Percentiles rank a stretch among this genome's conserved stretches.
These are phyloP conservation scores for Fratercula arctica DNA, from an alignment of 2,797 vertebrate genomes.

Conservation along the genomic window DNA sequence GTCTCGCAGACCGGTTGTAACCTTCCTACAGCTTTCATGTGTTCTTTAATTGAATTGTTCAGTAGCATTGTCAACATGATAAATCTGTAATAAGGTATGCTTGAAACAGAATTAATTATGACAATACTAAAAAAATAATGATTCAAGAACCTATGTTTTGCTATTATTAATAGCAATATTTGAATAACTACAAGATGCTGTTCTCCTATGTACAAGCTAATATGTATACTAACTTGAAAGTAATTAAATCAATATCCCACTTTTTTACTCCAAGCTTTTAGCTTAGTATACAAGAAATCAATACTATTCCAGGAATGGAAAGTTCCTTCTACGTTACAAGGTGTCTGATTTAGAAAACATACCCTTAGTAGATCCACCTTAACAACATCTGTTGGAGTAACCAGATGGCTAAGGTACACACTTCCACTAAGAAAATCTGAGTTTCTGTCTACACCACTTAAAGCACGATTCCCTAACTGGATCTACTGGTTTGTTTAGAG, in stretches of 20 bases:
- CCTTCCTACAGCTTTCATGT: neutral
- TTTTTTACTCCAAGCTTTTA: neutral
- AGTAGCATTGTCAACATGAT: neutral
- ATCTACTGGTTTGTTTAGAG: neutral
- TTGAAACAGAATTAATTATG: conserved; percentile 20
- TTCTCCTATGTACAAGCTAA: neutral
- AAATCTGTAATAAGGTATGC: neutral
- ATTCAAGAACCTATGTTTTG: neutral
- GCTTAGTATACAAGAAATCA: neutral
- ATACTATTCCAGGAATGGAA: neutral
- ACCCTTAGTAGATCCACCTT: neutral
- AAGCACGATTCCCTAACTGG: accelerated
- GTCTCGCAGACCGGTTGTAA: neutral
- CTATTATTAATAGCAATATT: neutral
- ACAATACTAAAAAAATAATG: neutral
- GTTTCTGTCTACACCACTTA: neutral
- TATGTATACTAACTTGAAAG: neutral
- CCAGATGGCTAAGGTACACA: neutral
- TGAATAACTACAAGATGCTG: neutral
- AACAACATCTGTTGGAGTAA: accelerated
- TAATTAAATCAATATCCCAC: neutral
- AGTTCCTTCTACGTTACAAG: neutral
- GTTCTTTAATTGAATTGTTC: neutral
- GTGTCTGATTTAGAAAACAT: neutral
- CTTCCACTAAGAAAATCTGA: neutral